These are phyloP conservation scores for Asbolus verrucosus DNA, from an alignment of 1,140 invertebrate genomes.

Conservation along the genomic window DNA sequence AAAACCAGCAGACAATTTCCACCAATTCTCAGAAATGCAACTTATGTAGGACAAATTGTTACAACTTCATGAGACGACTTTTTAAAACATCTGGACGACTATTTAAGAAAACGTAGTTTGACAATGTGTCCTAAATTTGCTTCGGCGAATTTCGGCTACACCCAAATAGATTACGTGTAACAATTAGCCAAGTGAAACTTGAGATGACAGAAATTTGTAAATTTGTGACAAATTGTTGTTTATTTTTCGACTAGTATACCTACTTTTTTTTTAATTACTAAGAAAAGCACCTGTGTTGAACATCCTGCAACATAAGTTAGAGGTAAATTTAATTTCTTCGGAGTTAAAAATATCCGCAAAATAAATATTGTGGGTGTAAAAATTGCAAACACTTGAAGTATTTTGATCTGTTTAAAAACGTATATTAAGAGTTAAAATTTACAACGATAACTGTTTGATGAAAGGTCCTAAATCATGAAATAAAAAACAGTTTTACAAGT, in stretches of 20 bases:
- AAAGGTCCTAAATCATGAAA: not conserved
- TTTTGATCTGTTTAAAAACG: not conserved
- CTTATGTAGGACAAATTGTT: not conserved
- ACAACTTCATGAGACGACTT: not conserved
- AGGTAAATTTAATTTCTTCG: too few species aligned
- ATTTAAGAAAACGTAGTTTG: too few species aligned
- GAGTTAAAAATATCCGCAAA: not conserved
- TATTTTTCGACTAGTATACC: too few species aligned
- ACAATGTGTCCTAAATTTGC: too few species aligned
- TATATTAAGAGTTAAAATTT: not conserved
- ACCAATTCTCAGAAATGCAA: slow-evolving; percentile 4
- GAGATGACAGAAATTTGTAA: too few species aligned
- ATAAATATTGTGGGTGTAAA: slow-evolving; percentile 2
- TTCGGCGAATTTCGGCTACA: too few species aligned
- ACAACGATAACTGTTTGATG: not conserved
- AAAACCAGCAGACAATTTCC: not conserved
- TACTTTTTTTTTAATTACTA: too few species aligned
- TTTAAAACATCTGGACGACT: not conserved
- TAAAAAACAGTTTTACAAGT: not conserved
- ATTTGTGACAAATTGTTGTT: too few species aligned
- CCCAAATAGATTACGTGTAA: too few species aligned
- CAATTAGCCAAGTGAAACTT: too few species aligned
- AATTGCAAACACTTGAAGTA: not conserved
- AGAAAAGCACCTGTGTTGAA: too few species aligned
- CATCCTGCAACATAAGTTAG: too few species aligned